phyloP scores from a whole-genome alignment of 2,888 invertebrate genomes.

The Bugulina stolonifera region DNA sequence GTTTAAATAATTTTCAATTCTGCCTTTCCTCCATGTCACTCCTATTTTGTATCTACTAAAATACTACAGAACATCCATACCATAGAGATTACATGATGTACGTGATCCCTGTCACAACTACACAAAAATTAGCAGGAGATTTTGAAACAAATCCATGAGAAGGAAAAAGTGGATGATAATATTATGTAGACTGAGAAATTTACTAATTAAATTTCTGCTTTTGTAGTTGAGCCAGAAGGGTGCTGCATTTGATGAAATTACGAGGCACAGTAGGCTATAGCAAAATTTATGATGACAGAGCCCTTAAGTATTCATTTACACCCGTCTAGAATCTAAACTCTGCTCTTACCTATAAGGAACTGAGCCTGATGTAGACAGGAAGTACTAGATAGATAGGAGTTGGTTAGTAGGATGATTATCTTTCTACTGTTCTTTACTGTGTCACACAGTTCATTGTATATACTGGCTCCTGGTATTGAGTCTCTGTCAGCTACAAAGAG shows the following conservation, averaged over 20 bases:
- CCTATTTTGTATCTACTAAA: background rate
- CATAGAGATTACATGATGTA: no score
- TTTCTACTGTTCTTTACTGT: background rate
- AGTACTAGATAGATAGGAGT: background rate
- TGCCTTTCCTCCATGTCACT: background rate
- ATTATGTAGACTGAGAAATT: no score
- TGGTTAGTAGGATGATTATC: background rate
- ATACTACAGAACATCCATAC: background rate
- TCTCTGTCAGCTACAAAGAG: conserved; percentile 1
- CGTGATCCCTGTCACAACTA: background rate
- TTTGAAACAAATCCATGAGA: background rate
- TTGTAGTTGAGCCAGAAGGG: no score
- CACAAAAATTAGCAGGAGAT: background rate
- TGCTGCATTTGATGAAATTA: no score
- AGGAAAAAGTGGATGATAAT: no score
- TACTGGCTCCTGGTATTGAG: background rate
- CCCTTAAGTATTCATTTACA: no score
- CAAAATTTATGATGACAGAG: no score
- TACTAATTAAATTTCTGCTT: no score
- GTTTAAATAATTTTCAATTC: no score
- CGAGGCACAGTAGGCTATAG: no score
- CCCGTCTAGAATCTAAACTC: no score
- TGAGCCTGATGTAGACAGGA: background rate
- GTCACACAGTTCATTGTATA: background rate
- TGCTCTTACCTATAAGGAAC: background rate